Conservation (phyloP, 1,140 invertebrate species). For the Drosophila azteca region DNA sequence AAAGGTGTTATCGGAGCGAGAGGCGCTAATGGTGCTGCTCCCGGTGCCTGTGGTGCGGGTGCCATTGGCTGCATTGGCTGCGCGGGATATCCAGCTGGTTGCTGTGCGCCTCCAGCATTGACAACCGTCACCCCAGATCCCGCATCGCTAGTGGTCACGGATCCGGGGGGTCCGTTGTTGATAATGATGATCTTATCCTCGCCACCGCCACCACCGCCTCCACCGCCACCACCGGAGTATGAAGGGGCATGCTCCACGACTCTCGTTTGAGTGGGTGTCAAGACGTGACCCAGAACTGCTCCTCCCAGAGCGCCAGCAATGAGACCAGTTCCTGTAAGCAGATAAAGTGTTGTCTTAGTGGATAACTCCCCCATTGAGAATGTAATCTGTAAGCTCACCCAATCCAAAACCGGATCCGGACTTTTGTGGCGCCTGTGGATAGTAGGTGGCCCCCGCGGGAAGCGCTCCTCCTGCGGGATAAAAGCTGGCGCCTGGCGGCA, state of each 20-base stretch:
- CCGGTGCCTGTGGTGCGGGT: slow-evolving; percentile 20
- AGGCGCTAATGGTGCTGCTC: slow-evolving; percentile 14
- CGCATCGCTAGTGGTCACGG: slow-evolving; percentile 67
- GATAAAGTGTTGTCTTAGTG: neutral
- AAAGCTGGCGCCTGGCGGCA: slow-evolving; percentile 69
- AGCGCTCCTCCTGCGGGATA: slow-evolving; percentile 66
- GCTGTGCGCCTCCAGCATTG: slow-evolving; percentile 56
- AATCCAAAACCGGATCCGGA: slow-evolving; percentile 70
- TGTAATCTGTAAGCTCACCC: slow-evolving; percentile 44
- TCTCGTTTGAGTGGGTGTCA: slow-evolving; percentile 70
- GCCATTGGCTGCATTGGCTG: slow-evolving; percentile 65
- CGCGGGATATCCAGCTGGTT: slow-evolving; percentile 48
- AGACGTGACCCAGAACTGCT: slow-evolving; percentile 70
- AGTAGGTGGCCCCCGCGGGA: slow-evolving; percentile 71
- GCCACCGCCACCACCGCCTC: slow-evolving; percentile 32
- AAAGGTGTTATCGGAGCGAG: slow-evolving; percentile 30
- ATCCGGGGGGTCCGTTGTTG: slow-evolving; percentile 78
- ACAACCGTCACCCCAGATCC: slow-evolving; percentile 73
- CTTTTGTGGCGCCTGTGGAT: slow-evolving; percentile 66
- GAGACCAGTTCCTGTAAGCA: slow-evolving; percentile 66
- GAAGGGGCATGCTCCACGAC: slow-evolving; percentile 57
- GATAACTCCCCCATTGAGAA: neutral
- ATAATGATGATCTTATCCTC: slow-evolving; percentile 80
- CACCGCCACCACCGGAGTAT: slow-evolving; percentile 44
- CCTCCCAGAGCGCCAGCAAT: slow-evolving; percentile 75